Base-by-base conservation (phyloP, 1,140 invertebrate species). In the Metaphire vulgaris region DNA sequence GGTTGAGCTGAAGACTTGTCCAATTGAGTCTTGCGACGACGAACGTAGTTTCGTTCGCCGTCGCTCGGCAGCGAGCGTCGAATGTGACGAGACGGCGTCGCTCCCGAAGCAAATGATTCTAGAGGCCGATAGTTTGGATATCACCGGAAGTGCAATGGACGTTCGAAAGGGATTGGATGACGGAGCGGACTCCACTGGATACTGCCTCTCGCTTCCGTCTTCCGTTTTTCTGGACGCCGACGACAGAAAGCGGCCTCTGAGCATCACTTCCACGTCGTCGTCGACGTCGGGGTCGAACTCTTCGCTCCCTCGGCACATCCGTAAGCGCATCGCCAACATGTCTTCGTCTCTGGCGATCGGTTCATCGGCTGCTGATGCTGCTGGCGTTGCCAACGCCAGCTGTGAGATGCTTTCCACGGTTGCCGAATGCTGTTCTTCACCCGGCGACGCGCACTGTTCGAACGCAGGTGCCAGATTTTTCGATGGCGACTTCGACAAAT, bases 261-360 rank as follows among this genome's bases (percentile, higher is more conserved):
- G 92, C 64, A 91, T 92, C 81, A 93, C 92, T 85, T 93, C 92
- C 67, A 92, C 92, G 73, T 90, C n/a, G n/a, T n/a, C 91, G 1
- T 93, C 92, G 1, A 92, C 92, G 16, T 92, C 90, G 66, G 92
- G 91, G 0, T 92, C 92, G 0, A 86, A 83, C 12, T 87, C 85
- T 0, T 87, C 88, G 15, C 76, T 82, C 26, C 80, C 81, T n/a
- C 76, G 82, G n/a, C 80, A 79, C 29, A 76, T 76, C 64, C 76
- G 79, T 41, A 70, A 75, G 31, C 84, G 83, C 30, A 32, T 75
- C 6, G n/a, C 67, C 41, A 56, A 56, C 41, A 56, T 56, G 41
- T 56, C 41, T 56, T 56, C 41, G 6, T 12, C 41, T 12, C 6
- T 21, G 21, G 41, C 41, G 21, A 21, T 6, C 21, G n/a, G n/a